Conservation (phyloP, 2,113 vertebrate genomes). For the Terrapene triunguis region DNA sequence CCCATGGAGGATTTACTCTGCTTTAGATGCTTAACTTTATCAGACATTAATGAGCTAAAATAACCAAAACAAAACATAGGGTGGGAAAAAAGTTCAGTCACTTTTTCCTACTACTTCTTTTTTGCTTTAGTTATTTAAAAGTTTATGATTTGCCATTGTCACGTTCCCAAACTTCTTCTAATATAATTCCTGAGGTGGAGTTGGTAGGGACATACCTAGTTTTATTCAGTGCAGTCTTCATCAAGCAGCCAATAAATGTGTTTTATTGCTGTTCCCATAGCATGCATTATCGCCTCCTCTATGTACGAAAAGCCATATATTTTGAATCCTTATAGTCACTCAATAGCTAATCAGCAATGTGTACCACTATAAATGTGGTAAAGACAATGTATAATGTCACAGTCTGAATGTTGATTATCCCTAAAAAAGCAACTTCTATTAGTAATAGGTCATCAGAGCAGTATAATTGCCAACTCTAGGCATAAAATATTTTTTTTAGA, state of each 20-base stretch:
- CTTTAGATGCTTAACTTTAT: background rate
- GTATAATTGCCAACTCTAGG: background rate
- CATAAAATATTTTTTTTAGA: slow-evolving; percentile 37
- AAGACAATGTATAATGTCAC: slow-evolving; percentile 49
- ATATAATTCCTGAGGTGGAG: slow-evolving; percentile 30
- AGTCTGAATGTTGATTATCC: slow-evolving; percentile 24
- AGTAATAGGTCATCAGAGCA: slow-evolving; percentile 13
- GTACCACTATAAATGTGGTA: slow-evolving; percentile 16
- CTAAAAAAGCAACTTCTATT: slow-evolving; percentile 28
- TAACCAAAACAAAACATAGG: background rate
- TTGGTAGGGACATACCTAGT: background rate
- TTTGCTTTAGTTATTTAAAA: background rate
- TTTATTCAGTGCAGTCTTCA: slow-evolving; percentile 64
- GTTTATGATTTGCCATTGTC: slow-evolving; percentile 33
- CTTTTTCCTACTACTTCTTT: background rate
- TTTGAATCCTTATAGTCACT: slow-evolving; percentile 43
- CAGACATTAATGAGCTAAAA: background rate
- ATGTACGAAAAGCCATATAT: slow-evolving; percentile 50
- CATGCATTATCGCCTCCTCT: slow-evolving; percentile 45
- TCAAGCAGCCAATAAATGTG: slow-evolving; percentile 61
- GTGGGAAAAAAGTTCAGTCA: background rate
- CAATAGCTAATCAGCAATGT: slow-evolving; percentile 59
- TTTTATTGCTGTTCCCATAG: slow-evolving; percentile 47
- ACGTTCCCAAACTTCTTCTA: background rate
- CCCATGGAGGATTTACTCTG: background rate